Evolutionary conservation across 2,113 vertebrate genomes (phyloP).

Genomic region (Coptodon bakossiorum): DNA sequence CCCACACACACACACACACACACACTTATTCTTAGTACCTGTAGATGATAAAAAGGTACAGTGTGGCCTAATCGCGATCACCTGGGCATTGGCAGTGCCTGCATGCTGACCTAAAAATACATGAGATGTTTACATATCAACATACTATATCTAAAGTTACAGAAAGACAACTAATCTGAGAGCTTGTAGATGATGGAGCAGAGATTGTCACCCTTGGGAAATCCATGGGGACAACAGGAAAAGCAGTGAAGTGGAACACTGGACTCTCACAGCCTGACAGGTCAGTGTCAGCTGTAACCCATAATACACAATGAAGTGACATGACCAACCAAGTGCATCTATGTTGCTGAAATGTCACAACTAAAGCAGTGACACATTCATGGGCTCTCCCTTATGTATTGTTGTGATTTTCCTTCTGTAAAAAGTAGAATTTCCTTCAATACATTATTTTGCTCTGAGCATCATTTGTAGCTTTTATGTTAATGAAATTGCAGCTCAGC

Average conservation of each 20-base stretch:
- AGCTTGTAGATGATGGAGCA: neutral
- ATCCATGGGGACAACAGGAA: neutral
- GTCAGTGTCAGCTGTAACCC: constrained; percentile 11
- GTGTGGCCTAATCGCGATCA: neutral
- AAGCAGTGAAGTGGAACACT: constrained; percentile 27
- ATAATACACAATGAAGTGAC: constrained; percentile 11
- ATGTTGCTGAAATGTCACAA: neutral
- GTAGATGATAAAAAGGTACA: neutral
- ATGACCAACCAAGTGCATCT: constrained; percentile 20
- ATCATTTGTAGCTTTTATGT: neutral
- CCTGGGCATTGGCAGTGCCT: neutral
- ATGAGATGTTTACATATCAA: neutral
- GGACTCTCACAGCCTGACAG: neutral
- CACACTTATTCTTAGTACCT: neutral
- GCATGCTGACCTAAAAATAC: neutral
- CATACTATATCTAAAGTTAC: neutral
- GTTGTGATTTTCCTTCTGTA: neutral
- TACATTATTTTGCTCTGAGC: neutral
- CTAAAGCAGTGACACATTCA: neutral
- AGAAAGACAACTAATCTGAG: neutral
- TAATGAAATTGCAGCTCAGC: neutral
- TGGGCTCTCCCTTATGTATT: neutral
- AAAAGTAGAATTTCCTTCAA: neutral
- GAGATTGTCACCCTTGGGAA: neutral
- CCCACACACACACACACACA: too few relatives aligned